Evolutionary conservation across 2,797 vertebrate genomes (phyloP), one percentile per base, ranked within the genome.

Genomic region (Phaenicophaeus curvirostris): DNA sequence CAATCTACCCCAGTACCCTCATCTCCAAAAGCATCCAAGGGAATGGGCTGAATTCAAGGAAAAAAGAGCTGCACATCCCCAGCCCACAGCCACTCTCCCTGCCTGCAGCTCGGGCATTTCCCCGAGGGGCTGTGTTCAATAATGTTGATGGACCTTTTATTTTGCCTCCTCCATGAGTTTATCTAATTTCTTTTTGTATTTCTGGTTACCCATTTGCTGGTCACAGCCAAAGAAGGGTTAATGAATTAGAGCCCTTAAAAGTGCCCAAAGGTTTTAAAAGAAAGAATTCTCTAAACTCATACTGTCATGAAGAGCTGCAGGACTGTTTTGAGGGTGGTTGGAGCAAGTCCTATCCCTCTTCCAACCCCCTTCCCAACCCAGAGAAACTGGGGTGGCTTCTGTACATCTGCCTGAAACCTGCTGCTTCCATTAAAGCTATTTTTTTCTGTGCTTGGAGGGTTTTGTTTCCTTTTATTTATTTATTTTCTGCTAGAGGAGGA

Each of bases 241-340:
- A 96, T 95, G 94, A 94, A 89, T 93, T 87, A 54, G 51, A 81
- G 58, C 82, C 85, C 51, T 94, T 87, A 61, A 84, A 90, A 94
- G 33, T 1, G 6, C 78, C 58, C 55, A 27, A 58, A 72, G 58
- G 24, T 53, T 93, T 78, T 35, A 46, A 51, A 39, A 30, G 57
- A 61, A 87, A 39, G 28, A 80, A 39, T 48, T 74, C 54, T 93
- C 76, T 35, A 51, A 89, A 44, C 18, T 69, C 39, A 15, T 3
- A 8, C 14, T 7, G 21, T 44, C 4, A 1, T 55, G 58, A 82
- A 53, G 63, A 85, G 48, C 59, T 50, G 67, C 61, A 59, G 55
- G 66, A 69, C 18, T 3, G 0, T 33, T 90, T 25, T 0, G 7
- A 73, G 59, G 25, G 30, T 24, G n/a, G 25, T 13, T 68, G 35